Evolutionary conservation across 2,797 vertebrate genomes (phyloP), one percentile per base, ranked within the genome.

Genomic region (Cephalopachus bancanus): DNA sequence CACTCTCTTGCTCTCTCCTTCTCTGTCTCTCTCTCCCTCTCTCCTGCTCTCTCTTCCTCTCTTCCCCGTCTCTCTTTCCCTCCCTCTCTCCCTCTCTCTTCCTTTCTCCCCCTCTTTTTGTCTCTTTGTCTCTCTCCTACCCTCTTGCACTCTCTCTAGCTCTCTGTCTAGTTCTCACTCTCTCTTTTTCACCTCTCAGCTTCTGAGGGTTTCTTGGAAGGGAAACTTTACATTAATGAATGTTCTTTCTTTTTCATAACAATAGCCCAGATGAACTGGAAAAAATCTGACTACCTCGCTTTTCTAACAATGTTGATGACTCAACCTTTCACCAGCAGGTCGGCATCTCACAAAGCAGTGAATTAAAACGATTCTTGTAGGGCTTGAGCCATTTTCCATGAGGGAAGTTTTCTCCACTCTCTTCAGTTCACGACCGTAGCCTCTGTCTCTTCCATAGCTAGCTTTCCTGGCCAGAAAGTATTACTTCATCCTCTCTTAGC

Each of bases 141-240:
- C 24, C 80, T 17, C 49, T 51, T 44, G 44, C 44, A 44, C 44
- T 44, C 44, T 44, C 44, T 44, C 44, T 44, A 44, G 44, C 44
- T 44, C 44, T 44, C 44, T 7, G 6, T 44, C 44, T 44, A 44
- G 44, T 7, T 44, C 22, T 15, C 57, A 33, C 14, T 81, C n/a
- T 26, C 22, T 74, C 71, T 14, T 17, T 44, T 5, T 1, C 44
- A 49, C 72, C 30, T 51, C 69, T 11, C 20, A 19, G 8, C 12
- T 78, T 89, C 80, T 75, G 37, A 92, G 49, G 12, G 49, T 28
- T 96, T 89, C 51, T 62, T 89, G 17, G 64, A 87, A 94, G 83
- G 33, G 57, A 59, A 5, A 74, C 16, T 83, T 95, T 44, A 87
- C 19, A 60, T 57, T 67, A 92, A 93, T 65, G 3, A 37, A 37